A percentile compares a stretch with the other conserved stretches of the same genome.
These are phyloP conservation scores for Drosophila mulleri DNA, from an alignment of 2,888 invertebrate genomes.

Conservation along the genomic window DNA sequence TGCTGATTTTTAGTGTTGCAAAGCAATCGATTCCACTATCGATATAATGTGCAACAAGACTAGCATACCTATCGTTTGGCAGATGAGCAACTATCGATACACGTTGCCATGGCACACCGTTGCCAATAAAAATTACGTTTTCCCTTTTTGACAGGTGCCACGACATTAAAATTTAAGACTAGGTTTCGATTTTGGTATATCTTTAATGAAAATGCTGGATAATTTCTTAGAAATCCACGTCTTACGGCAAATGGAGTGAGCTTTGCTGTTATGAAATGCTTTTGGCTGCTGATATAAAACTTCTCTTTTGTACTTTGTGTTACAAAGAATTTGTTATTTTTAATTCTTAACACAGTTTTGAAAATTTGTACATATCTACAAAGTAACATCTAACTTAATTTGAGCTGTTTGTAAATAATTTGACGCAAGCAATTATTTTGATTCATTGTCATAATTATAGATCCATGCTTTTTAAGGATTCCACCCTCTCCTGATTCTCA, in stretches of 20 bases:
- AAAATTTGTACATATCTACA: neutral
- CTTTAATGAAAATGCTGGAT: neutral
- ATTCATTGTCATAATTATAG: neutral
- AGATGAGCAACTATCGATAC: conserved; percentile 49
- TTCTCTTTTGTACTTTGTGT: neutral
- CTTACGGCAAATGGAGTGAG: neutral
- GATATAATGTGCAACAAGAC: conserved; percentile 21
- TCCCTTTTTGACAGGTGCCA: conserved; percentile 15
- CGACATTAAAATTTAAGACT: conserved; percentile 12
- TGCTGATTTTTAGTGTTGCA: conserved; percentile 61
- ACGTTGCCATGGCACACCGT: neutral
- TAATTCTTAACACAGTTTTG: neutral
- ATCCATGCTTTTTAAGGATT: neutral
- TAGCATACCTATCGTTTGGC: neutral
- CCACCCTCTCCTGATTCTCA: neutral
- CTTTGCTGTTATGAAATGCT: neutral
- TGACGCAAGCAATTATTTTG: neutral
- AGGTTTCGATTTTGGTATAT: neutral
- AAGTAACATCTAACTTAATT: neutral
- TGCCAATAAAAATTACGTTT: neutral
- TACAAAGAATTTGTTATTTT: neutral
- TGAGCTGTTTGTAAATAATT: neutral
- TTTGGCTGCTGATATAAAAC: neutral
- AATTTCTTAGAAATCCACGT: neutral
- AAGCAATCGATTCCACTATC: conserved; percentile 52